Conservation (phyloP, 1,140 invertebrate genomes). For the Pogonomyrmex barbatus region DNA sequence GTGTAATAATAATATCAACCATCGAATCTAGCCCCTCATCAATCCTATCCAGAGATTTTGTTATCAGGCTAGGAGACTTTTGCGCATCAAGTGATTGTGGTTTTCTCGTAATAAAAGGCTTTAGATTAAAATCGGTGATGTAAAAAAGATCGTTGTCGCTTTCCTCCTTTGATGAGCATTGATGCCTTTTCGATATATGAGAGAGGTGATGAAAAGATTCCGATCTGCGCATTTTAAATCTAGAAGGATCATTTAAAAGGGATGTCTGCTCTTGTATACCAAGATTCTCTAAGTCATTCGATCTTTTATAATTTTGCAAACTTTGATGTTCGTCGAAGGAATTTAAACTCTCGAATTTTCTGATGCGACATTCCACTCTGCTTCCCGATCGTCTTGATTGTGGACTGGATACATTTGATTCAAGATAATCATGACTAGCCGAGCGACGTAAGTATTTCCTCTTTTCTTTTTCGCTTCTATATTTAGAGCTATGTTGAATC, state of each 20-base stretch:
- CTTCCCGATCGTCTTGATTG: slow-evolving; percentile 84
- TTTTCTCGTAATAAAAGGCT: slow-evolving; percentile 66
- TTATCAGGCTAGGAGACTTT: slow-evolving; percentile 83
- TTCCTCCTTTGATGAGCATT: slow-evolving; percentile 75
- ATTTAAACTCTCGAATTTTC: slow-evolving; percentile 84
- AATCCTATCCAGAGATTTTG: slow-evolving; percentile 92
- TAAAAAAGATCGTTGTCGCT: slow-evolving; percentile 83
- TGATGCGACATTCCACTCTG: slow-evolving; percentile 79
- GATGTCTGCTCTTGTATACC: slow-evolving; percentile 52
- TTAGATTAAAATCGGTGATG: slow-evolving; percentile 79
- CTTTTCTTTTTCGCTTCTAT: slow-evolving; percentile 77
- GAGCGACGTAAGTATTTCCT: slow-evolving; percentile 73
- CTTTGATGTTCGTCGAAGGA: slow-evolving; percentile 81
- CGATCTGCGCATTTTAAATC: slow-evolving; percentile 78
- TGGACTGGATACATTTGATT: slow-evolving; percentile 75
- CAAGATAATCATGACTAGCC: slow-evolving; percentile 72
- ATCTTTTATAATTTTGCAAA: slow-evolving; percentile 70
- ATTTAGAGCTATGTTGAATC: slow-evolving; percentile 67
- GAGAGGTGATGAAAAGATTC: slow-evolving; percentile 84
- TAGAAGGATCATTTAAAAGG: slow-evolving; percentile 3
- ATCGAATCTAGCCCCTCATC: slow-evolving; percentile 91
- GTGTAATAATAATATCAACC: slow-evolving; percentile 89
- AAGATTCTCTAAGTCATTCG: slow-evolving; percentile 60
- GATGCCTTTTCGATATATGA: slow-evolving; percentile 66
- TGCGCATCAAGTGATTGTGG: slow-evolving; percentile 67